phyloP scores from a whole-genome alignment of 2,888 invertebrate genomes.

The Lobophora halterata region DNA sequence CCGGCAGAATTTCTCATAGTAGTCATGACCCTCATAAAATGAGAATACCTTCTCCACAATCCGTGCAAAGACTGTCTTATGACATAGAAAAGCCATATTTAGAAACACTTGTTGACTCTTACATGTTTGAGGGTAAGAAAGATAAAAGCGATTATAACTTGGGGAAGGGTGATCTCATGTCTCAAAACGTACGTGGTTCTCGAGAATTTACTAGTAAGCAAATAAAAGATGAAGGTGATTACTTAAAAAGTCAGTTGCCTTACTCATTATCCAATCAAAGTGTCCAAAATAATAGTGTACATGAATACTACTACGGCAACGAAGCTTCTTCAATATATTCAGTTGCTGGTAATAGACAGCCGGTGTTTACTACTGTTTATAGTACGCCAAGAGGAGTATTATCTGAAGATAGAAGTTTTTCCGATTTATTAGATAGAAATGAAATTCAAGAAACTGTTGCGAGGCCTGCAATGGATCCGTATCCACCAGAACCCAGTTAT shows the following conservation, averaged over 20 bases:
- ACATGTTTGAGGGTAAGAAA: slow-evolving; percentile 55
- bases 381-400: slow-evolving; percentile 84
- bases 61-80: slow-evolving; percentile 60
- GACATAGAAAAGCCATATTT: slow-evolving; percentile 73
- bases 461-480: slow-evolving; percentile 61
- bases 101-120: slow-evolving; percentile 81
- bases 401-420: slow-evolving; percentile 83
- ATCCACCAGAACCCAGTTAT: slow-evolving; percentile 79
- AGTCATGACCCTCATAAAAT: slow-evolving; percentile 68
- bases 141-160: slow-evolving; percentile 59
- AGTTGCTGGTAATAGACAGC: slow-evolving; percentile 86
- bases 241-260: slow-evolving; percentile 52
- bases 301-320: slow-evolving; percentile 69
- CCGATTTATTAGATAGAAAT: slow-evolving; percentile 84
- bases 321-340: slow-evolving; percentile 87
- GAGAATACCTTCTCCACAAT: slow-evolving; percentile 65
- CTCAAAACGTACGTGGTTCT: slow-evolving; percentile 52
- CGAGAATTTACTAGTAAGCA: slow-evolving; percentile 58
- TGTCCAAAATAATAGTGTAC: slow-evolving; percentile 57
- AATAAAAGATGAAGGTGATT: slow-evolving; percentile 53
- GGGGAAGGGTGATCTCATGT: slow-evolving; percentile 46
- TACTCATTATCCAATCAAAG: slow-evolving; percentile 51
- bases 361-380: slow-evolving; percentile 87
- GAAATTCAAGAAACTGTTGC: slow-evolving; percentile 66
- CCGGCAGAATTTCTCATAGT: slow-evolving; percentile 61